Percentiles rank a stretch among this genome's conserved stretches.
phyloP scores from a whole-genome alignment of 2,113 vertebrate genomes.

The Axis porcinus region DNA sequence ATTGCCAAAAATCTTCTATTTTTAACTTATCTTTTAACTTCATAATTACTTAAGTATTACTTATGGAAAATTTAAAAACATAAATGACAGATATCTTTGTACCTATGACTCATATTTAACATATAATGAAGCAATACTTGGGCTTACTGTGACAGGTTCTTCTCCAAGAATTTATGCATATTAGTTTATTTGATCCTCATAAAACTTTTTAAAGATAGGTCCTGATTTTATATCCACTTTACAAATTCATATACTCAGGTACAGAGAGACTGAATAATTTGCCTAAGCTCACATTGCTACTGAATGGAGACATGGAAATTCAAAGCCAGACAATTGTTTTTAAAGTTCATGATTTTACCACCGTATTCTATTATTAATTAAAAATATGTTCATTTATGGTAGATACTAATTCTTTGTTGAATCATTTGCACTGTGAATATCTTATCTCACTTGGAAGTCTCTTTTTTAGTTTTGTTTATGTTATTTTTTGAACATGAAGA shows the following conservation, averaged over 20 bases:
- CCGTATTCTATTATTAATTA: neutral
- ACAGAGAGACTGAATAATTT: neutral
- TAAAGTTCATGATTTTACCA: neutral
- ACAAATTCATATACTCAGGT: neutral
- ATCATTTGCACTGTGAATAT: neutral
- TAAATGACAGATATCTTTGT: neutral
- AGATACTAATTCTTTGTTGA: neutral
- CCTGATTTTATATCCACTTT: neutral
- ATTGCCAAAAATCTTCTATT: neutral
- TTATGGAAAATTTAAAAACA: neutral
- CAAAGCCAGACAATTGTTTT: neutral
- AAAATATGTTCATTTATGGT: neutral
- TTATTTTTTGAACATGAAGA: neutral
- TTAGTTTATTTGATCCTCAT: neutral
- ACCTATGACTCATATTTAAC: neutral
- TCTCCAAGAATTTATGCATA: neutral
- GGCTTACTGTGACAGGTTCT: neutral
- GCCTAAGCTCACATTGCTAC: neutral
- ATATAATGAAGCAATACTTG: neutral
- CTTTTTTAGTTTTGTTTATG: neutral
- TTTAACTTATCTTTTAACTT: neutral
- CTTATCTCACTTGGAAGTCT: neutral
- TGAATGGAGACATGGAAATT: neutral
- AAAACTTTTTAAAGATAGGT: neutral
- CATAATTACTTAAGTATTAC: neutral